Conservation (phyloP, 1,140 invertebrate genomes). For the Eumaeus atala region DNA sequence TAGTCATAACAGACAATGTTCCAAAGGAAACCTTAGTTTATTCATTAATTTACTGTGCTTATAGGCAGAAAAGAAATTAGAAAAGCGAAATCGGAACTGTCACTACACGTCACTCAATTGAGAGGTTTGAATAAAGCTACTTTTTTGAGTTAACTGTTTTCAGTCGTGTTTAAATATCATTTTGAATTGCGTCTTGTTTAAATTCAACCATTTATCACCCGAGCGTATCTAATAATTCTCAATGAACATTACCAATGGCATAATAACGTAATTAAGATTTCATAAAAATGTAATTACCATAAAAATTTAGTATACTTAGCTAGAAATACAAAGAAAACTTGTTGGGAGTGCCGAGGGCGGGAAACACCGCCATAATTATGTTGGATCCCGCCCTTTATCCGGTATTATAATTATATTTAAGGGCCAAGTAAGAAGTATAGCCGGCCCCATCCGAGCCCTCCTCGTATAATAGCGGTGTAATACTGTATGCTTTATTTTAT, state of each 20-base stretch:
- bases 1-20: too few species aligned
- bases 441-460: conserved; percentile 4
- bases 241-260: conserved; percentile 7
- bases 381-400: conserved; percentile 35
- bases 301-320: conserved; percentile 39
- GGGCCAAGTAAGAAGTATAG: conserved; percentile 17
- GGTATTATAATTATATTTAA: conserved; percentile 40
- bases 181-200: neutral
- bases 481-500: conserved; percentile 16
- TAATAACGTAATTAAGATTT: conserved; percentile 46
- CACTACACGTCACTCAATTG: too few species aligned
- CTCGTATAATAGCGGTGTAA: conserved; percentile 10
- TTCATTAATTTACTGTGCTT: too few species aligned
- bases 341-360: conserved; percentile 13
- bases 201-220: neutral
- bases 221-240: conserved; percentile 8
- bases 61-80: too few species aligned
- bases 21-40: too few species aligned
- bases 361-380: conserved; percentile 32
- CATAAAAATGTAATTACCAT: conserved; percentile 50
- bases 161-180: neutral
- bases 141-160: neutral
- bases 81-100: too few species aligned
- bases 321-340: conserved; percentile 24
- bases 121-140: too few species aligned